Evolutionary conservation across 2,113 vertebrate species (phyloP).

Genomic region (Archilochus colubris): DNA sequence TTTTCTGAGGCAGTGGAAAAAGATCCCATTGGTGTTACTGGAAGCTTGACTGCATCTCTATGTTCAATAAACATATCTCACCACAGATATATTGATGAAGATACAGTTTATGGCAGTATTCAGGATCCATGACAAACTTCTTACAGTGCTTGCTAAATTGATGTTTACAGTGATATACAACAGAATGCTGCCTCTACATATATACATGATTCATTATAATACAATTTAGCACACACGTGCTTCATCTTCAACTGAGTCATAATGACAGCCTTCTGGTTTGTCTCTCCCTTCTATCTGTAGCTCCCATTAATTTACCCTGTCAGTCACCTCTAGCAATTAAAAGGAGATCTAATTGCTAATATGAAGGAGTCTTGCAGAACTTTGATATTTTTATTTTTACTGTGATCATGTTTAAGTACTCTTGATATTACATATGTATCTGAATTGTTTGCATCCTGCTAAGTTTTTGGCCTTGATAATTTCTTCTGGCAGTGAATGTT

Average conservation of each 20-base stretch:
- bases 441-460: not conserved
- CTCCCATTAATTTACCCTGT: not conserved
- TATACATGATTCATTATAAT: not conserved
- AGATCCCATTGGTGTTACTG: not conserved
- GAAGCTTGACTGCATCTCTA: not conserved
- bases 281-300: not conserved
- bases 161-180: not conserved
- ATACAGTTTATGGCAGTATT: not conserved
- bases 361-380: not conserved
- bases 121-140: not conserved
- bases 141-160: not conserved
- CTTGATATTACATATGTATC: not conserved
- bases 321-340: not conserved
- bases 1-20: not conserved
- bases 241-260: not conserved
- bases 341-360: not conserved
- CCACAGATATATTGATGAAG: not conserved
- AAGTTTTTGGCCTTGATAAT: not conserved
- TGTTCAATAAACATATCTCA: not conserved
- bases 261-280: not conserved
- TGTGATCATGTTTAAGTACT: not conserved
- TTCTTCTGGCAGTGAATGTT: not conserved
- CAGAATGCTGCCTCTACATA: not conserved
- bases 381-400: not conserved
- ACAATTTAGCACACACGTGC: not conserved